phyloP scores from a whole-genome alignment of 2,888 invertebrate genomes.

The Caenorhabditis auriculariae region DNA sequence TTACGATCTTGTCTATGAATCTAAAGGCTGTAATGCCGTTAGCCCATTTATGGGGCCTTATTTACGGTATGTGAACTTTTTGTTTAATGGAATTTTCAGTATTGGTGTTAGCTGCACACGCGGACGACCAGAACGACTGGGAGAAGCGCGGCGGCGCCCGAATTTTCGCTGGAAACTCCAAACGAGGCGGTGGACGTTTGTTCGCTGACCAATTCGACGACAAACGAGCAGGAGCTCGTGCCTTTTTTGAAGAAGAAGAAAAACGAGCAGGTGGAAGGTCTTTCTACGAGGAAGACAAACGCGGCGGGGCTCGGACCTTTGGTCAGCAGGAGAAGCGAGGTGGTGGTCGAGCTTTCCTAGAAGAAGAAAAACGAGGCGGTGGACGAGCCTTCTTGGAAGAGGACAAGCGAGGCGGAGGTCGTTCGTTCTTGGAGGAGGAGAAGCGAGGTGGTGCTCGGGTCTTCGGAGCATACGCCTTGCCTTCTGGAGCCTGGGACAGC shows the following conservation, averaged over 20 bases:
- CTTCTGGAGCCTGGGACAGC: too few species aligned
- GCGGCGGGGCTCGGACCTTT: conserved; percentile 22
- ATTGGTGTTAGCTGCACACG: conserved; percentile 13
- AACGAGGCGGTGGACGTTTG: conserved; percentile 29
- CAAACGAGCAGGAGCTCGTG: conserved; percentile 26
- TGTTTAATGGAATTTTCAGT: conserved; percentile 7
- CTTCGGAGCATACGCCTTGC: conserved; percentile 16
- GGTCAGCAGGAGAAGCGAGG: conserved; percentile 15
- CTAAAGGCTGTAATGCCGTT: too few species aligned
- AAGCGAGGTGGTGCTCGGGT: conserved; percentile 29
- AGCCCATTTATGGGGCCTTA: too few species aligned
- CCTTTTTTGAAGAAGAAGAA: conserved; percentile 11
- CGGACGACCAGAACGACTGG: conserved; percentile 5
- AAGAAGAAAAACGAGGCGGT: conserved; percentile 19
- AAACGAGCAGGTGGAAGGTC: conserved; percentile 6
- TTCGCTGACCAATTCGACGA: conserved; percentile 14
- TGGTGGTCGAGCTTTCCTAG: conserved; percentile 19
- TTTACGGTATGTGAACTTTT: too few species aligned
- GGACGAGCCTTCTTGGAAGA: conserved; percentile 21
- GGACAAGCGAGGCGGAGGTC: conserved; percentile 26
- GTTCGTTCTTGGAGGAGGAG: conserved; percentile 21
- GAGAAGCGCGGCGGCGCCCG: conserved; percentile 31
- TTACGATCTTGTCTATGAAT: too few species aligned
- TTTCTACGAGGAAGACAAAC: conserved; percentile 6
- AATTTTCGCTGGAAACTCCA: conserved; percentile 13